These are phyloP conservation scores for Vimba vimba DNA, from an alignment of 2,113 vertebrate species.

Conservation along the genomic window DNA sequence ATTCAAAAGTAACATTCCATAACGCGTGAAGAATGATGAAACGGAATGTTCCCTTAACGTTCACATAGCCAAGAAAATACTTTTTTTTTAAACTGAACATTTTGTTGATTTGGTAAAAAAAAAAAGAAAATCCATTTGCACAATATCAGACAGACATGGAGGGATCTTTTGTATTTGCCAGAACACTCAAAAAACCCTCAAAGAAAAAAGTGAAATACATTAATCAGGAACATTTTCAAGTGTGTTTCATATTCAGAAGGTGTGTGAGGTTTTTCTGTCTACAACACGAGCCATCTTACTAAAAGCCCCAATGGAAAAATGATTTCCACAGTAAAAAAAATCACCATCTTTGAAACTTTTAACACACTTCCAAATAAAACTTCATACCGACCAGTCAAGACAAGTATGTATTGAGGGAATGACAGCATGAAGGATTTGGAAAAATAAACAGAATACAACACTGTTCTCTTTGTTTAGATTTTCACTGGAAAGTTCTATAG, in stretches of 20 bases:
- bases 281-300: constrained; percentile 30
- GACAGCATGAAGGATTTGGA: constrained; percentile 58
- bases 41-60: too few relatives aligned
- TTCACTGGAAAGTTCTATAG: constrained; percentile 40
- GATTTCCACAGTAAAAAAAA: constrained; percentile 49
- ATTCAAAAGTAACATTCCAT: too few relatives aligned
- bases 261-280: background rate
- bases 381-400: constrained; percentile 44
- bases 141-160: too few relatives aligned
- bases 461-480: constrained; percentile 58
- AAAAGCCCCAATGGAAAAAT: constrained; percentile 44
- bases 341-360: constrained; percentile 48
- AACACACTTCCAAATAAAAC: constrained; percentile 53
- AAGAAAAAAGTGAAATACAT: background rate
- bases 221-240: background rate
- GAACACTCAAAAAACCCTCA: too few relatives aligned
- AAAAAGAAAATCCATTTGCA: too few relatives aligned
- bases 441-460: constrained; percentile 57
- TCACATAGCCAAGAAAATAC: too few relatives aligned
- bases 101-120: too few relatives aligned
- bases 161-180: too few relatives aligned
- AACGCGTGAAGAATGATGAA: too few relatives aligned
- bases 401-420: constrained; percentile 54
- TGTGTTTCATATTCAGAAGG: background rate
- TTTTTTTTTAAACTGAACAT: too few relatives aligned